Base-by-base conservation (phyloP, 2,113 vertebrate genomes). In the Peucedramus taeniatus region DNA sequence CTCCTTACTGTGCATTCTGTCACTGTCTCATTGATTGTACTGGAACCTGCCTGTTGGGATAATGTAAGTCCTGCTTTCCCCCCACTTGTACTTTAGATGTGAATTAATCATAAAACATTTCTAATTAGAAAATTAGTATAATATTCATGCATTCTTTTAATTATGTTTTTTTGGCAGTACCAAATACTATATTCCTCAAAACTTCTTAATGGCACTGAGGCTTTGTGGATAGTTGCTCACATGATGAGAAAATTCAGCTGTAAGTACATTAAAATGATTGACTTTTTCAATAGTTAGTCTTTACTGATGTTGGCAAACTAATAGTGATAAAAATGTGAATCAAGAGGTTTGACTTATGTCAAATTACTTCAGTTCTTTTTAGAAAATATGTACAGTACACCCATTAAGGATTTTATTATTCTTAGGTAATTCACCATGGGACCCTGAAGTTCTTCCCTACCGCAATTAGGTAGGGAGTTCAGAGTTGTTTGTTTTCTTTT, bases 121-220 rank as follows among this genome's bases (percentile, higher is more conserved):
- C 21, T 83, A 59, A 93, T 81, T 90, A 86, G 85, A 92, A 86
- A 83, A 93, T 92, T 21, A 90, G n/a, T 90, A 54, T 95, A 0
- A 96, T 96, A 96, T 89, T 96, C 93, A 89, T 96, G 51, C 65
- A 42, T 95, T 96, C 88, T 96, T 96, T 94, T 93, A 94, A 97
- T 96, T 96, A 93, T 96, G 82, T 96, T 97, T 96, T 97, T 85
- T 94, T 97, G 94, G 95, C 96, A 97, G 94, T 96, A 93, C 79
- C 94, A 97, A 94, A 96, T 95, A 93, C 89, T 97, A 83, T 96
- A 93, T 95, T 95, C 94, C 92, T 95, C 96, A 96, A 93, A 95
- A 92, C 92, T 93, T 86, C 94, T 94, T 95, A 96, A 95, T 94
- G 93, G 92, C 93, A 81, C 93, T 92, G 92, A 96, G 92, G 49